Base-by-base conservation (phyloP, 53 echinoderm and acorn worm genomes). In the Stichopus horrens region DNA sequence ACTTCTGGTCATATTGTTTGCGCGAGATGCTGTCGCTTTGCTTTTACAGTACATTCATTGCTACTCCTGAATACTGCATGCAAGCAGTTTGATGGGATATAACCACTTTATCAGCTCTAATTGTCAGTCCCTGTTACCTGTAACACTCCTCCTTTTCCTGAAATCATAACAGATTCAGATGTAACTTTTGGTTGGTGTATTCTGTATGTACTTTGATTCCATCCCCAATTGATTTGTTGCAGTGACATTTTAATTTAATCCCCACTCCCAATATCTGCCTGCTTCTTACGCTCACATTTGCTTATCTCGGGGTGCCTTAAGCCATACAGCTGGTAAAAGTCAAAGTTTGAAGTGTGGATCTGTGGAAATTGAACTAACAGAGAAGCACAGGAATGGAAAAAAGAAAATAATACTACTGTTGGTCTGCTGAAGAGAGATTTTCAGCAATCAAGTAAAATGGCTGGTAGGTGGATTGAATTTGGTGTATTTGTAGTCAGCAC, bases 241-340 rank as follows among this genome's bases (percentile, higher is more conserved):
- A 57, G 54, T 81, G 81, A 81, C 81, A 81, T 81, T 81, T 37
- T 81, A 81, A 55, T 81, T 81, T 81, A 21, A 58, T 56, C 11
- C 8, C 7, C 71, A 71, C 19, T 6, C 6, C 18, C 71, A 71
- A 71, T 71, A 71, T 71, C 10, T 18, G 19, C n/a, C 71, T 71
- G 19, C 71, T 18, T 37, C 37, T 37, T 37, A 2, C 37, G 2
- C 37, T 37, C 37, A 37, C 37, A 37, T 37, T 37, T 20, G n/a
- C 7, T 7, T 13, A 71, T 71, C 71, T 71, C 18, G 71, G 68
- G 19, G 71, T 20, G 18, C 71, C 14, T 71, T 71, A 71, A 71
- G 71, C 71, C 71, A 71, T 71, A 71, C 71, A 71, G 71, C 16
- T 16, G 71, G 71, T 71, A 71, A 71, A 18, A 71, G 71, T 71